Conservation (phyloP, 1,140 invertebrate genomes). For the Drosophila fuyamai region DNA sequence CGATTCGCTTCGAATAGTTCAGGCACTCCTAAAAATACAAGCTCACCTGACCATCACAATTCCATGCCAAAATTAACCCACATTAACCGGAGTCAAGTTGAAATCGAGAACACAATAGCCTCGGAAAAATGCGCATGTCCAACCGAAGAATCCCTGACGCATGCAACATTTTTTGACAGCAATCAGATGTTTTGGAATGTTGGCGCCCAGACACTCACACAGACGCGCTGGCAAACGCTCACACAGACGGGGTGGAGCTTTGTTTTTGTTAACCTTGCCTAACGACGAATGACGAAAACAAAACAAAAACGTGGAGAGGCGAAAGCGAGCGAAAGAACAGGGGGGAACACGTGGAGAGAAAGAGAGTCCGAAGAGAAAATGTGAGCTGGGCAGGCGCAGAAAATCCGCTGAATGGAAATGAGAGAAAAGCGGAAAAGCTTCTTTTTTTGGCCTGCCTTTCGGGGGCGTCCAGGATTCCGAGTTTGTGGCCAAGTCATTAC, state of each 20-base stretch:
- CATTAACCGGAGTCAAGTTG: conserved; percentile 15
- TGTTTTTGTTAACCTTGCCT: conserved; percentile 78
- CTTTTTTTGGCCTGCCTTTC: conserved; percentile 42
- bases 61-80: conserved; percentile 16
- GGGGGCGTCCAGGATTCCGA: conserved; percentile 73
- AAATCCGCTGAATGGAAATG: conserved; percentile 47
- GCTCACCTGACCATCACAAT: conserved; percentile 4
- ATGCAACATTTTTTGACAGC: conserved; percentile 62
- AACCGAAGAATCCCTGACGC: conserved; percentile 34
- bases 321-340: conserved; percentile 16
- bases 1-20: not conserved
- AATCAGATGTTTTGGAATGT: conserved; percentile 79
- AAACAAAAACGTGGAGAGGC: conserved; percentile 69
- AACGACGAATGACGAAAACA: conserved; percentile 70
- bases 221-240: not conserved
- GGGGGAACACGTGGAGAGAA: conserved; percentile 28
- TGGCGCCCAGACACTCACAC: conserved; percentile 60
- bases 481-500: conserved; percentile 62
- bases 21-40: not conserved
- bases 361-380: conserved; percentile 18
- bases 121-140: conserved; percentile 63
- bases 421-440: conserved; percentile 48
- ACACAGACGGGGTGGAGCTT: conserved; percentile 30
- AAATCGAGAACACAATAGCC: conserved; percentile 13
- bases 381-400: conserved; percentile 18